Evolutionary conservation across 2,888 invertebrate species (phyloP).

Genomic region (Labia minor): DNA sequence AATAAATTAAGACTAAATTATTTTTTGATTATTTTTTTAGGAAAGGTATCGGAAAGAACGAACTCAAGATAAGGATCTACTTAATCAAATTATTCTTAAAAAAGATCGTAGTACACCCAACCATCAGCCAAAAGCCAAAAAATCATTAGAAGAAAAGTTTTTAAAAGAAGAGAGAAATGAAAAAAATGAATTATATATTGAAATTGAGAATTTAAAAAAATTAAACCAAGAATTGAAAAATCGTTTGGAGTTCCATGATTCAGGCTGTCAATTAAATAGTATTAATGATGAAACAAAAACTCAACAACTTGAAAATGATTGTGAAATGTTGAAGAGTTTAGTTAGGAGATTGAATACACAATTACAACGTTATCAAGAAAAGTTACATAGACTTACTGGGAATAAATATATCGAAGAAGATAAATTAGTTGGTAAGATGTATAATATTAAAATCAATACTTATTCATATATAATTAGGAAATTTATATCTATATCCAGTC

Average conservation of each 20-base stretch:
- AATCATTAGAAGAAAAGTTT: background rate
- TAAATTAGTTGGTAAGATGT: conserved; percentile 1
- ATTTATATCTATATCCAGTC: too few species aligned
- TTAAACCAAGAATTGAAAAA: background rate
- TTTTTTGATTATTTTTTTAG: too few species aligned
- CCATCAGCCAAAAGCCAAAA: background rate
- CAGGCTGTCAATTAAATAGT: background rate
- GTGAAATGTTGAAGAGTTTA: background rate
- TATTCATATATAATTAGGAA: too few species aligned
- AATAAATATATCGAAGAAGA: background rate
- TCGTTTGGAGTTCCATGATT: background rate
- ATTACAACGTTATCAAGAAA: background rate
- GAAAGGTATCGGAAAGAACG: background rate
- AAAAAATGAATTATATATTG: background rate
- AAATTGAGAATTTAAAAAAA: background rate
- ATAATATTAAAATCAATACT: too few species aligned
- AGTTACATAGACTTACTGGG: background rate
- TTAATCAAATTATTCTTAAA: background rate
- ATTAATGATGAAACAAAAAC: background rate
- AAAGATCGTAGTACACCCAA: background rate
- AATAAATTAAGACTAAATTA: too few species aligned
- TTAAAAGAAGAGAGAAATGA: background rate
- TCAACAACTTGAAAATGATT: background rate
- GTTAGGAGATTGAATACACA: background rate
- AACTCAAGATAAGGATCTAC: background rate